These are phyloP conservation scores for Irena cyanogastra DNA, from an alignment of 2,113 vertebrate species.

Conservation along the genomic window DNA sequence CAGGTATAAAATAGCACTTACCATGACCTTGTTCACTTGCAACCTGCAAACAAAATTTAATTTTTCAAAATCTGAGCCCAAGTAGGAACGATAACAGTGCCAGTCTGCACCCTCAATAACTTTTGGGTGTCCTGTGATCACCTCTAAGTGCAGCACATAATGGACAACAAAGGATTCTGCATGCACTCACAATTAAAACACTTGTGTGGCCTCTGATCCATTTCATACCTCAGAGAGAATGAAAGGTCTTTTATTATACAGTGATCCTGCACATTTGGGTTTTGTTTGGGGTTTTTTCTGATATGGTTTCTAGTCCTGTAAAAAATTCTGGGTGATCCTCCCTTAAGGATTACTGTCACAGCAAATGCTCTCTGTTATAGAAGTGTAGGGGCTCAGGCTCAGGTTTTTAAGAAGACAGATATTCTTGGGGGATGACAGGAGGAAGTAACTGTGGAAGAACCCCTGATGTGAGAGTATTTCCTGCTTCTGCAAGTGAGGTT, in stretches of 20 bases:
- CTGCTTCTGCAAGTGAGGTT: neutral
- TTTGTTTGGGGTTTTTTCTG: neutral
- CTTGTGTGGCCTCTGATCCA: neutral
- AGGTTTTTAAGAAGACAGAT: neutral
- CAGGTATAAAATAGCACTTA: neutral
- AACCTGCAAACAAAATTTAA: neutral
- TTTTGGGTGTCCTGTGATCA: neutral
- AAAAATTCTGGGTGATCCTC: neutral
- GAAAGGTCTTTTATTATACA: neutral
- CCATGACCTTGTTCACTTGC: neutral
- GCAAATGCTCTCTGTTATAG: neutral
- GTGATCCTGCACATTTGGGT: neutral
- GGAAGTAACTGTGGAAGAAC: neutral
- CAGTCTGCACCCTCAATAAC: neutral
- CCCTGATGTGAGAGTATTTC: neutral
- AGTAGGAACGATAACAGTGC: neutral
- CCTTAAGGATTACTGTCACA: neutral
- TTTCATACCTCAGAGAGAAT: neutral
- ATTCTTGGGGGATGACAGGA: neutral
- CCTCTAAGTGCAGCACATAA: neutral
- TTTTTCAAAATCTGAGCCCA: neutral
- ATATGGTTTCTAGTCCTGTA: neutral
- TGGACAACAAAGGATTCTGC: neutral
- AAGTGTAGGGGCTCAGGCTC: neutral
- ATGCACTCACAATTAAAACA: neutral